Base-by-base conservation (phyloP, 2,888 invertebrate genomes). In the Sturmia bella region DNA sequence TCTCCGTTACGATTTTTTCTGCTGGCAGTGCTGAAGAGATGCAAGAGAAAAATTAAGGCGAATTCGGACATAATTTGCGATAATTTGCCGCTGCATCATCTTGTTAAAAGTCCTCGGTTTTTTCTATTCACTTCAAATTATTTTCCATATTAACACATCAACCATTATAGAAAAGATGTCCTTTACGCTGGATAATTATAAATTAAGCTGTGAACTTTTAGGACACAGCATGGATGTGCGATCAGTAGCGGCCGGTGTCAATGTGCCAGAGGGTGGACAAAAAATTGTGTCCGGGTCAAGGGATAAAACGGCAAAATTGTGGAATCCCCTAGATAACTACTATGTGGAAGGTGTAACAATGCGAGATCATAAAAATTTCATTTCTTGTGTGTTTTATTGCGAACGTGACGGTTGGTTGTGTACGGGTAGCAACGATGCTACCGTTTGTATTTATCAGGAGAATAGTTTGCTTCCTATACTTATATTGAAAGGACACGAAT, bases 211-310 rank as follows among this genome's bases (percentile, higher is more conserved):
- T 87, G 93, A 94, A 85, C 91, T 98, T 68, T 91, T 92, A 85
- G 97, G 96, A 0, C 98, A 98, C 91, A 94, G 95, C 54, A 92
- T 95, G 89, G 98, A 98, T 90, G 97, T 98, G 19, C 93, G 98
- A 85, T 93, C 95, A 73, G 93, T 98, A 19, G 85, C 88, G 0
- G 80, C 83, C n/a, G 93, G 86, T 93, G 68, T 92, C 92, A 54
- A 9, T 12, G 89, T 91, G 3, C 91, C 92, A 6, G 94, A 95
- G 85, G 45, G 21, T 12, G 95, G 86, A 0, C 88, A 94, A 87
- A 93, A 93, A 83, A 94, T 98, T 86, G 92, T 98, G 52, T 97
- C 98, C 6, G 96, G 95, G 24, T 98, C 98, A 4, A 93, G 98
- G 86, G 98, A 98, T 91, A 94, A 94, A 90, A 96, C 96, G 15